phyloP scores from a whole-genome alignment of 2,888 invertebrate genomes.

The Dione juno region DNA sequence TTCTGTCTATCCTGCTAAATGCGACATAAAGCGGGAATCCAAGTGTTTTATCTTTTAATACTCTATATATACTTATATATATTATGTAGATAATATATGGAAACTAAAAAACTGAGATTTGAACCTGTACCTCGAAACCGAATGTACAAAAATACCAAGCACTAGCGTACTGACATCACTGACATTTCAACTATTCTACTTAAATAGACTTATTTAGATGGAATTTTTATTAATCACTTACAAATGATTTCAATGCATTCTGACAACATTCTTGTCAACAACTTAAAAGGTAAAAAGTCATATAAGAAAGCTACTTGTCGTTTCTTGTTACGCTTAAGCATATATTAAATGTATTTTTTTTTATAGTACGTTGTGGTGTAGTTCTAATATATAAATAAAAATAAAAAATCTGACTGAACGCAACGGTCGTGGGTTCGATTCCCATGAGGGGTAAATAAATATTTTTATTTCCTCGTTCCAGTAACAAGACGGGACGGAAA shows the following conservation, averaged over 20 bases:
- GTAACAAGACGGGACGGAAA: no score
- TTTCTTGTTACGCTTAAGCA: neutral
- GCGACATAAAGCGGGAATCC: no score
- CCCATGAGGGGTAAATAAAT: no score
- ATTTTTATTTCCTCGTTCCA: no score
- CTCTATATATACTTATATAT: no score
- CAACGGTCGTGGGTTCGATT: neutral
- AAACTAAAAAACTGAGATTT: no score
- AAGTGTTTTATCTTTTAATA: neutral
- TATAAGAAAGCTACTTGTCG: conserved; percentile 6
- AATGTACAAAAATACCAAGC: no score
- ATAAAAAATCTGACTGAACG: neutral
- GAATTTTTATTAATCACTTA: conserved; percentile 25
- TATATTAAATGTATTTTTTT: neutral
- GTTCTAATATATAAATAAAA: neutral
- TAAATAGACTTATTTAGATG: conserved; percentile 18
- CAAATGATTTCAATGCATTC: conserved; percentile 3
- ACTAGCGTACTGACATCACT: conserved; percentile 9
- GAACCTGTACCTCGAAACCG: no score
- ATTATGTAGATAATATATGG: no score
- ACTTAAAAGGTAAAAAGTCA: conserved; percentile 19
- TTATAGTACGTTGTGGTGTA: neutral
- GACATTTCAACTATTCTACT: conserved; percentile 3
- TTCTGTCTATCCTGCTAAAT: no score
- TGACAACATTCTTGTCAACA: neutral